Evolutionary conservation across 2,797 vertebrate genomes (phyloP), one percentile per base, ranked within the genome.

Genomic region (Gobio occitaniae): DNA sequence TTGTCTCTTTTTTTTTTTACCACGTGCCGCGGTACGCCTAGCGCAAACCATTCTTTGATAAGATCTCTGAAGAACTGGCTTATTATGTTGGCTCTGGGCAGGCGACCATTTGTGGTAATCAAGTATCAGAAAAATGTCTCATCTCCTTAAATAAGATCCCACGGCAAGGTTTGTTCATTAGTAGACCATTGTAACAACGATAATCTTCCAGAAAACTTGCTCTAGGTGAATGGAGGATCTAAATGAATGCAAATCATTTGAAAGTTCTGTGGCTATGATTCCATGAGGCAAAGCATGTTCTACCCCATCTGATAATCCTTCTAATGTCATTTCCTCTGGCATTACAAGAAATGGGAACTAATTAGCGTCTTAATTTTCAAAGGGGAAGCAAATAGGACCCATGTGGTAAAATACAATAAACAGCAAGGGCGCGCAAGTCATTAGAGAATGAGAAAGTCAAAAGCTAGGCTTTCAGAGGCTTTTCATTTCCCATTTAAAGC

Each of bases 301-400:
- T 78, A 78, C 72, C 77, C 82, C 69, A 83, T 63, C 79, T 80
- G 59, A 79, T 87, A 86, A 87, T 85, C 59, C 72, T 68, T 86
- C 78, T 80, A 87, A 86, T 88, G 83, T 87, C 56, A 84, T 83
- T 89, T 88, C 89, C 81, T 88, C 84, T 83, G 88, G 87, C 86
- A 63, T 86, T 88, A 86, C 83, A 83, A 87, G 86, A 83, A 79
- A 84, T 68, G n/a, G 79, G 52, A 77, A 80, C 83, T 88, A 89
- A 90, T 90, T 88, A 89, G 81, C 44, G 17, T 87, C 70, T 87
- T 87, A 61, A 84, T 86, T 85, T 86, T 78, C 75, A 78, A 84
- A 63, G 72, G 36, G 54, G 71, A 81, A 54, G 86, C 71, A 87
- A 86, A 89, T 82, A 82, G 82, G 36, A 84, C 86, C 75, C 79